Evolutionary conservation across 2,113 vertebrate genomes (phyloP), one percentile per base, ranked within the genome.

Genomic region (Diphyllodes magnificus): DNA sequence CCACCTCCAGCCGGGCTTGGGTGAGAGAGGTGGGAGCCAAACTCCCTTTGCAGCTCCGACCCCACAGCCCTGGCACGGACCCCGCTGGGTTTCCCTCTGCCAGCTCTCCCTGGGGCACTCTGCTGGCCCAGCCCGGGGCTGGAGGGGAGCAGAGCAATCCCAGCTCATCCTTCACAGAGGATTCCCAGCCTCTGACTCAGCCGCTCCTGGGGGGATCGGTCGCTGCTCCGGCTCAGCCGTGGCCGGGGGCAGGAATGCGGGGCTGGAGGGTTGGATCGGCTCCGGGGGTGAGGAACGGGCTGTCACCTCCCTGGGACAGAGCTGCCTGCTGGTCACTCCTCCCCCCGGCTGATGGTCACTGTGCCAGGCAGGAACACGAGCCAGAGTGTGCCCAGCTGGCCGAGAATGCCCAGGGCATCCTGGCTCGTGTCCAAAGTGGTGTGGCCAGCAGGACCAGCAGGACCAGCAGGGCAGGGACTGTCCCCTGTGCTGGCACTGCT

Each of bases 171-270:
- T 64, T 75, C 51, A 8, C 23, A 4, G 47, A 49, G 80, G n/a
- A 63, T 82, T 82, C 70, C 75, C 75, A 24, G 50, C 4, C 3
- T 0, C 44, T 53, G 68, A 50, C 25, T 61, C 72, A 57, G 61
- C 37, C 21, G 0, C 1, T 69, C 24, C 42, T 9, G 27, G 1
- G 10, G 64, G 8, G 44, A 19, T 60, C 1, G 0, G 50, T 31
- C 51, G 5, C 65, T 53, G 77, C 39, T 51, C 5, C 4, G 5
- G 50, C 20, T 10, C 45, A 31, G 63, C 44, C 51, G 49, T 39
- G 45, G 35, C 2, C 4, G 2, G 59, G 35, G 1, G 1, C 17
- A 69, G 72, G 61, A 69, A 65, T 33, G 25, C 13, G 11, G 37
- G 61, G 19, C 45, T 53, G 75, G 75, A 57, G 31, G 37, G 80